Evolutionary conservation across 2,113 vertebrate species (phyloP).

Genomic region (Semnornis frantzii): DNA sequence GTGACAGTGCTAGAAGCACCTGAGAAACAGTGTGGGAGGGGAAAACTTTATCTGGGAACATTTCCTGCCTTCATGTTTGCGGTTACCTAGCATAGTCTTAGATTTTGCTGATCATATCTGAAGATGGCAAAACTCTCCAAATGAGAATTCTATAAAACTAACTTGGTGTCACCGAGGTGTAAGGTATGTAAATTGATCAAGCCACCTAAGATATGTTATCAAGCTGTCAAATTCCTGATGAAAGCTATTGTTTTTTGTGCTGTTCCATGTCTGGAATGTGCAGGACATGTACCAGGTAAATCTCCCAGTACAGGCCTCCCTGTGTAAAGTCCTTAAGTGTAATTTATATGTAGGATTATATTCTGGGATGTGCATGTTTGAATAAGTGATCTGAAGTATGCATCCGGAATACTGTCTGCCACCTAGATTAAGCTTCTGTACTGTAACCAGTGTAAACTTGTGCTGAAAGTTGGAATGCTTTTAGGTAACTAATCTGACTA

Average conservation of each 20-base stretch:
- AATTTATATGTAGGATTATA: slow-evolving; percentile 77
- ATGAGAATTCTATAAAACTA: slow-evolving; percentile 23
- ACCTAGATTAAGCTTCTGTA: slow-evolving; percentile 39
- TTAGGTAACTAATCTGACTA: slow-evolving; percentile 30
- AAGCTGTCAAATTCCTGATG: slow-evolving; percentile 81
- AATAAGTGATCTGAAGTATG: slow-evolving; percentile 21
- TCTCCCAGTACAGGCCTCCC: slow-evolving; percentile 76
- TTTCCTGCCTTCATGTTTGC: slow-evolving; percentile 58
- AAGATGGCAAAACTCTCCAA: slow-evolving; percentile 48
- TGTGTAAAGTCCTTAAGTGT: slow-evolving; percentile 70
- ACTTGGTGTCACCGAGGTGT: slow-evolving; percentile 9
- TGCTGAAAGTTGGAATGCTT: slow-evolving; percentile 63
- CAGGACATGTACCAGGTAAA: slow-evolving; percentile 99
- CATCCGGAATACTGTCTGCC: slow-evolving; percentile 44
- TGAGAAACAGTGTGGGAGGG: slow-evolving; percentile 38
- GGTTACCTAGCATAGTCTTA: slow-evolving; percentile 39
- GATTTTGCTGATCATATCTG: slow-evolving; percentile 43
- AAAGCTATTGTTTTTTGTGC: slow-evolving; percentile 90
- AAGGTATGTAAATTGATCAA: slow-evolving; percentile 46
- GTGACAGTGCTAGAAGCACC: neutral
- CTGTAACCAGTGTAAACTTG: slow-evolving; percentile 36
- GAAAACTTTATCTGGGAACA: slow-evolving; percentile 55
- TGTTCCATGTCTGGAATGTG: slow-evolving; percentile 90
- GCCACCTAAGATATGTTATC: slow-evolving; percentile 57
- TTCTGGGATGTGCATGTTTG: slow-evolving; percentile 80